Base-by-base conservation (phyloP, 2,113 vertebrate genomes). In the Corvus hawaiiensis region DNA sequence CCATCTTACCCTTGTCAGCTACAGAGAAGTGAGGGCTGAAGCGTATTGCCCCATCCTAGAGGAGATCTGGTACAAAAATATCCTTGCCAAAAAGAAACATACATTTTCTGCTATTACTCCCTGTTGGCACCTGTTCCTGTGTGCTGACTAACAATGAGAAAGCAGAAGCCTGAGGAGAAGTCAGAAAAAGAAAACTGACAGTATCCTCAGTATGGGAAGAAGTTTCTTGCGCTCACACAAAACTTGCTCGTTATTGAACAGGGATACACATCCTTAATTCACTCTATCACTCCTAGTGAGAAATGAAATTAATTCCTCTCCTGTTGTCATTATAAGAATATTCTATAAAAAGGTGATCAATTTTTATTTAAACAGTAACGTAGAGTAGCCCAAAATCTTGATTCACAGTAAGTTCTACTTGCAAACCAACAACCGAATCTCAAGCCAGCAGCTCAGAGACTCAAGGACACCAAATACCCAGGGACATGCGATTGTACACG, bases 401-500 rank as follows among this genome's bases (percentile, higher is more conserved):
- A 58, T 83, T 81, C 48, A 44, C 32, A 10, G 20, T 37, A 63
- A 71, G 67, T 89, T 17, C 51, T n/a, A 13, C 33, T 56, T 46
- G 39, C 51, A 91, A 78, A 43, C 33, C 32, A 73, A 24, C 55
- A 77, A 35, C 18, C 13, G 16, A 37, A 23, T 22, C 58, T 56
- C 33, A 24, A 59, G 10, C 14, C 69, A 52, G 52, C 52, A 71
- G 64, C 77, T 84, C 48, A n/a, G 37, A 52, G 33, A 23, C 58
- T 30, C 16, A 15, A 3, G 46, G 49, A 49, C 11, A 22, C 48
- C 67, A 3, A 63, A 44, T 0, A 2, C 61, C 46, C 37, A 27
- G 5, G 54, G 71, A 49, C 9, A 7, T 1, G 0, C 3, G 5
- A 21, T 32, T 43, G n/a, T 2, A 1, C 3, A 1, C 3, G 1